A percentile compares a stretch with the other conserved stretches of the same genome.
phyloP scores from a whole-genome alignment of 2,888 invertebrate genomes.

The Pandemis corylana region DNA sequence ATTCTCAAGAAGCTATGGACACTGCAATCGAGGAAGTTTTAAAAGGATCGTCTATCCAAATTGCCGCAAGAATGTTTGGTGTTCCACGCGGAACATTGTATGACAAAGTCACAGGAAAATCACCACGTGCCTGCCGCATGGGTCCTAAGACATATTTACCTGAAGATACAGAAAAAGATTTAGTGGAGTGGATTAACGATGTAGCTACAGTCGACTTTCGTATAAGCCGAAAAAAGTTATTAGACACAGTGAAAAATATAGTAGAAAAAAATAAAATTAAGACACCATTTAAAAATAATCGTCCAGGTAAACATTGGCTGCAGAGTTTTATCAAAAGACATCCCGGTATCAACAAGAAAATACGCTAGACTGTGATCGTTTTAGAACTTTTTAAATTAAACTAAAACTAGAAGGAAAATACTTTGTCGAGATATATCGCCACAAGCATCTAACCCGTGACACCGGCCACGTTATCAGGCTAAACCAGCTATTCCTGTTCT shows the following conservation, averaged over 20 bases:
- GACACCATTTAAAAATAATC: conserved; percentile 6
- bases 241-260: neutral
- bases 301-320: conserved; percentile 6
- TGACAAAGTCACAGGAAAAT: neutral
- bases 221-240: neutral
- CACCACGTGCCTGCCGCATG: neutral
- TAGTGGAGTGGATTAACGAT: neutral
- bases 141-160: conserved; percentile 8
- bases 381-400: too few relatives aligned
- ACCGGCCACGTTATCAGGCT: too few relatives aligned
- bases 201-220: neutral
- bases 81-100: neutral
- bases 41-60: neutral
- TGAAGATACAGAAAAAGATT: neutral
- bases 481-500: too few relatives aligned
- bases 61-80: neutral
- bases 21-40: neutral
- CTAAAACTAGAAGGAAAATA: too few relatives aligned
- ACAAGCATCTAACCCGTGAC: too few relatives aligned
- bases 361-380: neutral
- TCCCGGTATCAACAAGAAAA: neutral
- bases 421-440: too few relatives aligned
- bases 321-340: conserved; percentile 8
- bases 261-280: neutral
- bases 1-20: neutral